phyloP scores from a whole-genome alignment of 2,797 vertebrate genomes.

The Alfaro cultratus region DNA sequence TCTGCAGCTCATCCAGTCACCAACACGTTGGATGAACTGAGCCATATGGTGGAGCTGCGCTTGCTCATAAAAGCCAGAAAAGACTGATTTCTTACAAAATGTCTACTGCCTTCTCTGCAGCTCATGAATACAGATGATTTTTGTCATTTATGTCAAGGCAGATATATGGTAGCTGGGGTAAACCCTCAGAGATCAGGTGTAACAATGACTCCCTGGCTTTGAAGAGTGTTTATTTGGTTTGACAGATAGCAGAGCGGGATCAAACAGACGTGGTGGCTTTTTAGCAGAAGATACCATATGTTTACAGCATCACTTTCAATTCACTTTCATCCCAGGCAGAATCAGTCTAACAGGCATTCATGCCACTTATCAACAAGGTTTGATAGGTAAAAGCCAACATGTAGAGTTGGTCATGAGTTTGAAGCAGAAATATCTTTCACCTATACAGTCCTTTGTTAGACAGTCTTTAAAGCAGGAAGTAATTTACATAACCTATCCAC shows the following conservation, averaged over 20 bases:
- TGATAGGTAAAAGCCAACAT: background rate
- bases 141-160: conserved; percentile 9
- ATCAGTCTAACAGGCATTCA: background rate
- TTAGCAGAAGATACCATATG: background rate
- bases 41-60: background rate
- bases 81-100: background rate
- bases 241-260: background rate
- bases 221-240: conserved; percentile 9
- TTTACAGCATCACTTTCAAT: conserved; percentile 1
- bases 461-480: background rate
- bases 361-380: background rate
- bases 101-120: background rate
- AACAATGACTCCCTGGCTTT: conserved; percentile 5
- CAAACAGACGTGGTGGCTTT: background rate
- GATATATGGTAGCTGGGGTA: background rate
- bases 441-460: background rate
- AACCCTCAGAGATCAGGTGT: conserved; percentile 5
- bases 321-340: background rate
- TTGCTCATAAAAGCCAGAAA: background rate
- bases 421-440: background rate
- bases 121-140: conserved; percentile 5
- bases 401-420: background rate
- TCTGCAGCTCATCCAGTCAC: background rate
- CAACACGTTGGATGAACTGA: background rate
- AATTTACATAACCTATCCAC: background rate